These are phyloP conservation scores for Oscheius sp. DNA, from an alignment of 1,140 invertebrate genomes.

Conservation along the genomic window DNA sequence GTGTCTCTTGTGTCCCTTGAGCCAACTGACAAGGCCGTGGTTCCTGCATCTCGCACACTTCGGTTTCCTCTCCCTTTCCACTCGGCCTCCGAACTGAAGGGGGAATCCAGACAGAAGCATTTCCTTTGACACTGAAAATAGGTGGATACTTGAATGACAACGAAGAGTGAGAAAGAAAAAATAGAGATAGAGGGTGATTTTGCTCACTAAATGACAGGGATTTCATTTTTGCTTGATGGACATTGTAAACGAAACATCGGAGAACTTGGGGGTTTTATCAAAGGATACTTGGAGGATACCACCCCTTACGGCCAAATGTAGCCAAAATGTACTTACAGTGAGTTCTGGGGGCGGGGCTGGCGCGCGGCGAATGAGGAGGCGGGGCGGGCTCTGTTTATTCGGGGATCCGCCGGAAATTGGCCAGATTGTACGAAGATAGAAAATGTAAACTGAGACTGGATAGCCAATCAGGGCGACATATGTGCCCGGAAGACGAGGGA, in stretches of 20 bases:
- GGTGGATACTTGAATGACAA: background rate
- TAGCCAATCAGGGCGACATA: background rate
- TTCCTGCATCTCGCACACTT: conserved; percentile 81
- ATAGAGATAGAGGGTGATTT: too few relatives aligned
- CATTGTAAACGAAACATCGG: too few relatives aligned
- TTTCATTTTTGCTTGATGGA: too few relatives aligned
- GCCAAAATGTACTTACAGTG: background rate
- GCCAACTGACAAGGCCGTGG: conserved; percentile 76
- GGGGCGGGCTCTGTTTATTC: background rate
- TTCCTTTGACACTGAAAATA: background rate
- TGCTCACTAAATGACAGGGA: too few relatives aligned
- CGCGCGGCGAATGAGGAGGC: background rate
- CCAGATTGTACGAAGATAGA: conserved; percentile 7
- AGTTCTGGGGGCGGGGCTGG: background rate
- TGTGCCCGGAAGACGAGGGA: too few relatives aligned
- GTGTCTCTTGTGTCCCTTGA: conserved; percentile 86
- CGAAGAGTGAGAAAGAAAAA: background rate
- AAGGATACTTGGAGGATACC: too few relatives aligned
- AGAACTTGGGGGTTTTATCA: too few relatives aligned
- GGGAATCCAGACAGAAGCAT: conserved; percentile 16
- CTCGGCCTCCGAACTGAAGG: conserved; percentile 13
- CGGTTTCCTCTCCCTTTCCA: conserved; percentile 62
- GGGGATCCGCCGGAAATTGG: background rate
- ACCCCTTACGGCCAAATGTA: too few relatives aligned
- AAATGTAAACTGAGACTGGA: conserved; percentile 7